phyloP scores from a whole-genome alignment of 2,797 vertebrate genomes.

The Calcarius lapponicus region DNA sequence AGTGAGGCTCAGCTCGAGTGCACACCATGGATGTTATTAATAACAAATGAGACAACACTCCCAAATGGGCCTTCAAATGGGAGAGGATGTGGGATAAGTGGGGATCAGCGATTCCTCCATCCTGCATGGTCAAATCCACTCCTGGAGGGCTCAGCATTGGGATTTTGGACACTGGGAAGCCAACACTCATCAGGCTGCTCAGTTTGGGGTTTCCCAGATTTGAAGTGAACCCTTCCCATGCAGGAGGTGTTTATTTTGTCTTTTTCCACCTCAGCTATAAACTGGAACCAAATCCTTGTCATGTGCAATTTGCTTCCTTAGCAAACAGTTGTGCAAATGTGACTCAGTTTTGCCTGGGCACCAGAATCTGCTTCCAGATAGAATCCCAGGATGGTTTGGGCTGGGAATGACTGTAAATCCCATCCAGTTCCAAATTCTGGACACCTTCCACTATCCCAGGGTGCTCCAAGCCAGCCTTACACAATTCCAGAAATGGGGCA shows the following conservation, averaged over 20 bases:
- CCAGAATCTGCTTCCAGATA: background rate
- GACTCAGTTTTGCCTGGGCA: background rate
- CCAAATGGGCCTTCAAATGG: background rate
- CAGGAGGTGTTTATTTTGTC: background rate
- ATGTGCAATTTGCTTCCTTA: background rate
- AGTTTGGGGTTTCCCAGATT: background rate
- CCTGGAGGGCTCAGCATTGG: background rate
- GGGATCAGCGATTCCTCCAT: background rate
- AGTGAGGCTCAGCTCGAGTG: constrained; percentile 48
- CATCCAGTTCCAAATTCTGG: background rate
- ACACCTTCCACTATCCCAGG: background rate
- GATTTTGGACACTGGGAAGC: background rate
- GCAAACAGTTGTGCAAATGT: background rate
- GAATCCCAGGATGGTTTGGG: background rate
- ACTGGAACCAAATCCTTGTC: background rate
- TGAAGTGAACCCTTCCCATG: background rate
- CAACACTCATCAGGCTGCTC: background rate
- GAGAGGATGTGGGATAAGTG: background rate
- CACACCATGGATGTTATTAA: constrained; percentile 48
- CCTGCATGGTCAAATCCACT: background rate
- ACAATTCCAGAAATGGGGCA: background rate
- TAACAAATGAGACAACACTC: constrained; percentile 60
- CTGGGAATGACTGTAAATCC: background rate
- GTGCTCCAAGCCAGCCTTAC: accelerated
- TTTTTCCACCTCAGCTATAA: background rate